Evolutionary conservation across 2,888 invertebrate species (phyloP).

Genomic region (Nephrotoma flavescens): DNA sequence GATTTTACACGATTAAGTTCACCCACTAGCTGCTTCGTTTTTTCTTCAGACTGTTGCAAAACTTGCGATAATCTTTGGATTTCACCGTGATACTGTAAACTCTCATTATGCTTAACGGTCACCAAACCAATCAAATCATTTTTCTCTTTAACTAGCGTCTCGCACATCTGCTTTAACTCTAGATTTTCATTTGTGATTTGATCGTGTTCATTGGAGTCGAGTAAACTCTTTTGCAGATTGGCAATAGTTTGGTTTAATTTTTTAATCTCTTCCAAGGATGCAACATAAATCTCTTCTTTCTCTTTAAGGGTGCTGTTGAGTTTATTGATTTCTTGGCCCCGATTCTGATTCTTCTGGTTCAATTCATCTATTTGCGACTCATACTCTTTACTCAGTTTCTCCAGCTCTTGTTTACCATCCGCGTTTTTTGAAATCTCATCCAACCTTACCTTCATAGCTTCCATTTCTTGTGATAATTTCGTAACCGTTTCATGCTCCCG

Average conservation of each 20-base stretch:
- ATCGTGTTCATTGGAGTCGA: slow-evolving; percentile 11
- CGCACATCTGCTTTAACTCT: slow-evolving; percentile 18
- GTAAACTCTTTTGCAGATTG: slow-evolving; percentile 11
- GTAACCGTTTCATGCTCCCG: slow-evolving; percentile 14
- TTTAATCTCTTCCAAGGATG: slow-evolving; percentile 9
- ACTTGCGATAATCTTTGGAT: slow-evolving; percentile 60
- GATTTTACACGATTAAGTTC: background rate
- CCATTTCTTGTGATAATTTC: slow-evolving; percentile 12
- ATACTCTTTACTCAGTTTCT: slow-evolving; percentile 4
- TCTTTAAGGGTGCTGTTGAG: slow-evolving; percentile 3
- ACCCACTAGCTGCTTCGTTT: slow-evolving; percentile 21
- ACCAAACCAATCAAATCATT: slow-evolving; percentile 55
- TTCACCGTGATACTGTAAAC: slow-evolving; percentile 69
- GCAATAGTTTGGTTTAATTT: slow-evolving; percentile 12
- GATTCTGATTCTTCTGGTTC: background rate
- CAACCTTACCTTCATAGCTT: slow-evolving; percentile 6
- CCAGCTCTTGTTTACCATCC: slow-evolving; percentile 6
- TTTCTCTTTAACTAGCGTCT: slow-evolving; percentile 39
- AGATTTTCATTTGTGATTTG: slow-evolving; percentile 16
- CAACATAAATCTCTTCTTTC: slow-evolving; percentile 1
- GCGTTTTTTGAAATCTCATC: slow-evolving; percentile 2
- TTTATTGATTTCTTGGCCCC: background rate
- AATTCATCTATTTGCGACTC: background rate
- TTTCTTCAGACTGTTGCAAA: slow-evolving; percentile 36
- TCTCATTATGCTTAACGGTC: slow-evolving; percentile 74